phyloP scores from a whole-genome alignment of 1,140 invertebrate genomes.

The Drosophila navojoa region DNA sequence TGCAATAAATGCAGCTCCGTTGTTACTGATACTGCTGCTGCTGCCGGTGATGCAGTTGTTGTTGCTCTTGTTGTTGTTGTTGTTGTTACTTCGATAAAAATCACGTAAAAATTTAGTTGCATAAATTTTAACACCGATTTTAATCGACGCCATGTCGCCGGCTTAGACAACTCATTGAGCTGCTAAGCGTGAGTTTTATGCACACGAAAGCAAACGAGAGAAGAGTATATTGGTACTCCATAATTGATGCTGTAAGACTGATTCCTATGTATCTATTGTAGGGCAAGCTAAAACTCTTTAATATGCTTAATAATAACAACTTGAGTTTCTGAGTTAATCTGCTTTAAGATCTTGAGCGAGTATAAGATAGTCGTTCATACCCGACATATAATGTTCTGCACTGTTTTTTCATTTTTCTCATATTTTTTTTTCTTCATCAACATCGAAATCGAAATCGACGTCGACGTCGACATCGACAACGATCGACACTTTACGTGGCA shows the following conservation, averaged over 20 bases:
- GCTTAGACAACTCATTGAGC: constrained; percentile 66
- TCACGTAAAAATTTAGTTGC: constrained; percentile 73
- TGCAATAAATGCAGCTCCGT: constrained; percentile 17
- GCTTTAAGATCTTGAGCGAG: not conserved
- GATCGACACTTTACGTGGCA: constrained; percentile 61
- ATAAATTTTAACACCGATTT: constrained; percentile 82
- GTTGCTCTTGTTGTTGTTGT: constrained; percentile 18
- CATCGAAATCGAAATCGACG: constrained; percentile 20
- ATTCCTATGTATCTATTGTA: too few species aligned
- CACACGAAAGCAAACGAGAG: not conserved
- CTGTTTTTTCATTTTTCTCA: not conserved
- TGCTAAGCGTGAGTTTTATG: constrained; percentile 20
- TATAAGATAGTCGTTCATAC: not conserved
- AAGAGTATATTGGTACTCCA: not conserved
- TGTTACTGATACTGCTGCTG: constrained; percentile 27
- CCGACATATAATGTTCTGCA: not conserved
- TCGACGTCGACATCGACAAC: constrained; percentile 32
- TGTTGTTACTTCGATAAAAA: constrained; percentile 58
- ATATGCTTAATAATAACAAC: not conserved
- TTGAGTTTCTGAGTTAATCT: too few species aligned
- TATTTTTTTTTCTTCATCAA: constrained; percentile 9
- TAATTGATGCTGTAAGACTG: not conserved
- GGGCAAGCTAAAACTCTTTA: too few species aligned
- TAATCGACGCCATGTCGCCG: constrained; percentile 68
- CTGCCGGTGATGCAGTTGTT: constrained; percentile 37